Base-by-base conservation (phyloP, 2,113 vertebrate genomes). In the Cebidichthys violaceus region DNA sequence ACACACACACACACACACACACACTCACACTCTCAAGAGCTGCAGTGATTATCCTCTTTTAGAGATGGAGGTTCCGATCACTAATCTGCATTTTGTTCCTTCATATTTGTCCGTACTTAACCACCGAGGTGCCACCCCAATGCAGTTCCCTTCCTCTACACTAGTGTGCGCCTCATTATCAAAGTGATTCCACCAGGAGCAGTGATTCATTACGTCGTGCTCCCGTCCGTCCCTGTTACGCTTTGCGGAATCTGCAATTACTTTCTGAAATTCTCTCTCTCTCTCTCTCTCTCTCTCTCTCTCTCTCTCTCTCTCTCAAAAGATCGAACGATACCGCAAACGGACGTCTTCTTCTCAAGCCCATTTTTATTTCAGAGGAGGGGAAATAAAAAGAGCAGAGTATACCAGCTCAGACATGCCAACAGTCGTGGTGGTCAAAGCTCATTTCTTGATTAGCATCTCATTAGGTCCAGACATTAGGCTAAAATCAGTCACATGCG, bases 211-310 rank as follows among this genome's bases (percentile, higher is more conserved):
- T 54, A 54, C 45, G 14, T 72, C 60, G 64, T 22, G 15, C 35
- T 79, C 33, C n/a, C n/a, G n/a, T n/a, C n/a, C 20, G 24, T 71
- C 69, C 4, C 5, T 2, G 57, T 76, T 68, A 72, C 57, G 18
- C 83, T 33, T 80, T 68, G 62, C 60, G 68, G 73, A 76, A 77
- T 74, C 64, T 22, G 45, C 60, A 75, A 84, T 84, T 82, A 77
- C 64, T 67, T 55, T 41, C 54, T 11, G 10, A 33, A 33, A 33
- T 33, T 33, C 33, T n/a, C n/a, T n/a, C n/a, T n/a, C n/a, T n/a
- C n/a, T n/a, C n/a, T n/a, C n/a, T n/a, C n/a, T n/a, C n/a, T n/a
- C n/a, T n/a, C n/a, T n/a, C n/a, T n/a, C n/a, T n/a, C n/a, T n/a
- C n/a, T n/a, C n/a, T n/a, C n/a, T n/a, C n/a, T n/a, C n/a, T n/a